These are phyloP conservation scores for Tiphia femorata DNA, from an alignment of 2,888 invertebrate genomes.

Conservation along the genomic window DNA sequence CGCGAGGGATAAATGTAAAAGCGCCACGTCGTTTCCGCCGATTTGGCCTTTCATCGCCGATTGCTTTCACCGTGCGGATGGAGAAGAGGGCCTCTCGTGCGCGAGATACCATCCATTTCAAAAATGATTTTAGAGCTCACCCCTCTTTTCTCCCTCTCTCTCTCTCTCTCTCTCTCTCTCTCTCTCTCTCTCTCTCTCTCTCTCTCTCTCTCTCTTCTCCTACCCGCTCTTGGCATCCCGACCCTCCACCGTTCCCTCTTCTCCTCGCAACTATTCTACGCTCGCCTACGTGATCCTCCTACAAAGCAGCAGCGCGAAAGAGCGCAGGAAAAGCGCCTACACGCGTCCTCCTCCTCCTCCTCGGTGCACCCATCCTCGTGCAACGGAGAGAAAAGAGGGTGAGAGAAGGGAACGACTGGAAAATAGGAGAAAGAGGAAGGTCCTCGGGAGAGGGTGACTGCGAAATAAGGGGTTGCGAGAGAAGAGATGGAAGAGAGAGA, in stretches of 20 bases:
- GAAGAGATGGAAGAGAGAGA: too few relatives aligned
- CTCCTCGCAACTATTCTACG: constrained; percentile 12
- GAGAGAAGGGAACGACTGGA: too few relatives aligned
- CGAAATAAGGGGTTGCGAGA: too few relatives aligned
- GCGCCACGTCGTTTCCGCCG: constrained; percentile 43
- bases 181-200: too few relatives aligned
- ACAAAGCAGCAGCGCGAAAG: constrained; percentile 27
- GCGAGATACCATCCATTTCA: constrained; percentile 46
- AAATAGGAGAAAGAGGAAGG: too few relatives aligned
- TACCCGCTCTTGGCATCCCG: too few relatives aligned
- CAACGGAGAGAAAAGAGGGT: too few relatives aligned
- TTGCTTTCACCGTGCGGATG: constrained; percentile 25
- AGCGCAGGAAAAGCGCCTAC: constrained; percentile 7
- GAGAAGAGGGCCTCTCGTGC: constrained; percentile 15
- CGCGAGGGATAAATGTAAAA: constrained; percentile 34
- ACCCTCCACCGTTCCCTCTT: too few relatives aligned
- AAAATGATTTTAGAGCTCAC: constrained; percentile 55
- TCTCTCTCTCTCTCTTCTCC: too few relatives aligned
- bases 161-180: too few relatives aligned
- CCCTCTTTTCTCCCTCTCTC: constrained; percentile 9
- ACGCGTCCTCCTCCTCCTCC: background rate
- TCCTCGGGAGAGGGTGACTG: too few relatives aligned
- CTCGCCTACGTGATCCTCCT: constrained; percentile 45
- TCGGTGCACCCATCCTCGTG: too few relatives aligned
- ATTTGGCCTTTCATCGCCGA: constrained; percentile 46